Evolutionary conservation across 2,113 vertebrate genomes (phyloP).

Genomic region (Potamarius usumacintae): DNA sequence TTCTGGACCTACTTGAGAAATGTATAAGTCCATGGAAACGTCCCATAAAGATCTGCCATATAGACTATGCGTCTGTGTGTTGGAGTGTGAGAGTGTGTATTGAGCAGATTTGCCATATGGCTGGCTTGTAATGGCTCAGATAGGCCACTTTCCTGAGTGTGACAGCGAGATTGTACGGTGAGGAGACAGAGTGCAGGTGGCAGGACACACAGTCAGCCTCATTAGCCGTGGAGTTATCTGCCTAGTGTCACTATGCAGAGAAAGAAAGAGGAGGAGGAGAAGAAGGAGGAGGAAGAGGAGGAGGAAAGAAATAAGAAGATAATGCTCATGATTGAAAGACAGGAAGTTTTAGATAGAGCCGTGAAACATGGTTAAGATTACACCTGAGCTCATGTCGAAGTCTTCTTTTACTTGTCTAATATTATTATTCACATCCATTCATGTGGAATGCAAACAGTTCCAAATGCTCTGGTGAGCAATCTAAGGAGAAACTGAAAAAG

Average conservation of each 20-base stretch:
- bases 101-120: constrained; percentile 41
- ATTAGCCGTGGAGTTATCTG: constrained; percentile 88
- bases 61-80: constrained; percentile 15
- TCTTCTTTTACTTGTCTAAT: constrained; percentile 7
- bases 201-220: constrained; percentile 80
- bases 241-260: constrained; percentile 83
- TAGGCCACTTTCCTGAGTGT: constrained; percentile 46
- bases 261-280: constrained; percentile 36
- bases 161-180: constrained; percentile 58
- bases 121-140: constrained; percentile 53
- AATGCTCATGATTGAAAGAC: constrained; percentile 22
- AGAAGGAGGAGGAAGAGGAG: constrained; percentile 26
- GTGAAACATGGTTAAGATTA: neutral
- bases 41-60: constrained; percentile 19
- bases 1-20: constrained; percentile 35
- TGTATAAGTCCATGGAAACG: constrained; percentile 18
- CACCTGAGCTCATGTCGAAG: neutral
- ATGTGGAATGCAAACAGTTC: neutral
- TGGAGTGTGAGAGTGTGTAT: constrained; percentile 32
- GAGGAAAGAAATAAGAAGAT: constrained; percentile 26
- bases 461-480: neutral
- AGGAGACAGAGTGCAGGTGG: constrained; percentile 69
- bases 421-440: constrained; percentile 16
- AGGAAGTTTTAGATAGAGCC: neutral
- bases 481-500: neutral